These are phyloP conservation scores for Muscicapa striata DNA, from an alignment of 2,797 vertebrate species.

Conservation along the genomic window DNA sequence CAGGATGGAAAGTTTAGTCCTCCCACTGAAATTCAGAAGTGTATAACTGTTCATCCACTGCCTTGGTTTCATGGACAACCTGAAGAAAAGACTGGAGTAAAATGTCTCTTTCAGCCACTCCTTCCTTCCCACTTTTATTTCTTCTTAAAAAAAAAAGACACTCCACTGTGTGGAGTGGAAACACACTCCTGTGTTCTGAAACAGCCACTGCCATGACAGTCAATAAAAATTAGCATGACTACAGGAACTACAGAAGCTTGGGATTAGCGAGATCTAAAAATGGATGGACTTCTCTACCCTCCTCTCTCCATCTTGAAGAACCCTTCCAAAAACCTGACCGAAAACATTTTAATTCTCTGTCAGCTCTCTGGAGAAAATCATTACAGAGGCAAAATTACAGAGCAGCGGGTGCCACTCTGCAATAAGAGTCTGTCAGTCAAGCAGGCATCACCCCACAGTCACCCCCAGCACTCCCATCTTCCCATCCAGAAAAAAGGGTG, in stretches of 20 bases:
- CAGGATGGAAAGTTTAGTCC: neutral
- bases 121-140: neutral
- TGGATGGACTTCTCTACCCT: neutral
- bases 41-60: neutral
- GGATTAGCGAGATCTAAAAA: neutral
- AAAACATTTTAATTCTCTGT: constrained; percentile 19
- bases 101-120: neutral
- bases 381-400: neutral
- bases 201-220: neutral
- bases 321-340: neutral
- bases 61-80: neutral
- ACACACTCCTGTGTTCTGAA: neutral
- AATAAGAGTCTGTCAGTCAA: neutral
- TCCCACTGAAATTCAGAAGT: neutral
- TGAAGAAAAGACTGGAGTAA: neutral
- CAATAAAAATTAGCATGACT: neutral
- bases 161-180: neutral
- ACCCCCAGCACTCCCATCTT: neutral
- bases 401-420: neutral
- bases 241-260: neutral
- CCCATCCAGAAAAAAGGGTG: neutral
- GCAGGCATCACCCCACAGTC: neutral
- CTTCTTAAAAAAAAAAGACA: neutral
- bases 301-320: neutral
- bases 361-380: neutral